Evolutionary conservation across 30 jellyfish, hydroid and myxozoan species (phyloP), one percentile per base, ranked within the genome.

Genomic region (Turritopsis dohrnii): DNA sequence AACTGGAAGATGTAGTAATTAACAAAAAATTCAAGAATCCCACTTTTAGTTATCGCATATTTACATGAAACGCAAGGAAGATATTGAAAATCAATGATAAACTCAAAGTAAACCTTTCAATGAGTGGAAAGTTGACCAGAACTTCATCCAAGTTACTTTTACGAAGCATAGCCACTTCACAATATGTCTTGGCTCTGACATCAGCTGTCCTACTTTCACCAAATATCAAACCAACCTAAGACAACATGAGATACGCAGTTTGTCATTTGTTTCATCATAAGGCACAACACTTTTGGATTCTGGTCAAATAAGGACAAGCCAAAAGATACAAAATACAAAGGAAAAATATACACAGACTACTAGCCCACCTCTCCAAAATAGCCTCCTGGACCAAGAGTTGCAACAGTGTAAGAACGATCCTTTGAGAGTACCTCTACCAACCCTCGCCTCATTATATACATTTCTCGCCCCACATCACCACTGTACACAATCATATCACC

Each of bases 321-420:
- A n/a, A n/a, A n/a, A n/a, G n/a, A n/a, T n/a, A n/a, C n/a, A n/a
- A n/a, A n/a, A n/a, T n/a, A n/a, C n/a, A n/a, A n/a, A n/a, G n/a
- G n/a, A n/a, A n/a, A n/a, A n/a, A n/a, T n/a, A n/a, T n/a, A n/a
- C n/a, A n/a, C n/a, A n/a, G n/a, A n/a, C n/a, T n/a, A n/a, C n/a
- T n/a, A n/a, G n/a, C n/a, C n/a, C 23, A 90, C 96, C 91, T 90
- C 96, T 24, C 96, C 96, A 90, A 90, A 90, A 81, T 85, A 90
- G 21, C 96, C 91, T 71, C 96, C 96, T 1, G 95, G 95, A 4
- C 96, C 96, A 28, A 86, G 89, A 1, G 92, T 85, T 8, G 91
- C 96, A 28, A 90, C 90, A 13, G 81, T 89, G 53, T 79, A 87
- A 53, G 82, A 72, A 30, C 83, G 82, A 54, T 90, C 96, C 16